Evolutionary conservation across 2,113 vertebrate genomes (phyloP).

Genomic region (Dissostichus mawsoni): DNA sequence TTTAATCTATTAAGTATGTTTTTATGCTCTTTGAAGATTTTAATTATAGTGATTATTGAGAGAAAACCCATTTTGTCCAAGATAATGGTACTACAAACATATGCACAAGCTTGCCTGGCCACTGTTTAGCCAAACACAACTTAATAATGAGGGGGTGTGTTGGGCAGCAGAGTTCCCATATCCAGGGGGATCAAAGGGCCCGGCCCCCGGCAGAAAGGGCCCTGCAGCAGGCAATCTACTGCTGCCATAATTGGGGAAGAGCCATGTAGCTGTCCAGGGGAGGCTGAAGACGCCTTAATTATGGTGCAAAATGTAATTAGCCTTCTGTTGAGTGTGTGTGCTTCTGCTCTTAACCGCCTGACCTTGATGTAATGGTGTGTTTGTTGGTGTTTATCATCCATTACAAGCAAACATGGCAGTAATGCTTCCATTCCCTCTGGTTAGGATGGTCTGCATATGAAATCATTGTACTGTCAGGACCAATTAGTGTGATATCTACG

Average conservation of each 20-base stretch:
- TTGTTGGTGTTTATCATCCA: constrained; percentile 45
- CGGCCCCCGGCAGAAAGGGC: constrained; percentile 31
- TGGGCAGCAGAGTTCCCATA: constrained; percentile 36
- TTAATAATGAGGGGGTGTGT: constrained; percentile 30
- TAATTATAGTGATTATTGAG: constrained; percentile 28
- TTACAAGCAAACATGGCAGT: constrained; percentile 29
- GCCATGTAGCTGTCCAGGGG: constrained; percentile 58
- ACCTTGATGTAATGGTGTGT: constrained; percentile 54
- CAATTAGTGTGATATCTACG: constrained; percentile 27
- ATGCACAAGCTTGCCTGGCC: not conserved
- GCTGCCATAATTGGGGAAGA: constrained; percentile 67
- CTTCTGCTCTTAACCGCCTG: constrained; percentile 42
- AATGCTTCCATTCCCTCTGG: constrained; percentile 22
- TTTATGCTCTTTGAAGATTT: constrained; percentile 7
- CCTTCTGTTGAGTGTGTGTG: constrained; percentile 42
- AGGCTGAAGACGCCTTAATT: constrained; percentile 68
- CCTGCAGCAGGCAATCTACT: constrained; percentile 42
- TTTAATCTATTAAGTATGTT: not conserved
- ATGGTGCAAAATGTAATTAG: constrained; percentile 74
- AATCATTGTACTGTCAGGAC: constrained; percentile 25
- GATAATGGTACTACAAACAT: constrained; percentile 1
- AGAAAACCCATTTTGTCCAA: not conserved
- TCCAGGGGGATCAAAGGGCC: constrained; percentile 71
- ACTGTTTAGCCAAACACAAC: constrained; percentile 16
- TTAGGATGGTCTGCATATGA: constrained; percentile 29